Percentiles rank a stretch among this genome's conserved stretches.
phyloP scores from a whole-genome alignment of 2,113 vertebrate genomes.

The Piaya cayana region DNA sequence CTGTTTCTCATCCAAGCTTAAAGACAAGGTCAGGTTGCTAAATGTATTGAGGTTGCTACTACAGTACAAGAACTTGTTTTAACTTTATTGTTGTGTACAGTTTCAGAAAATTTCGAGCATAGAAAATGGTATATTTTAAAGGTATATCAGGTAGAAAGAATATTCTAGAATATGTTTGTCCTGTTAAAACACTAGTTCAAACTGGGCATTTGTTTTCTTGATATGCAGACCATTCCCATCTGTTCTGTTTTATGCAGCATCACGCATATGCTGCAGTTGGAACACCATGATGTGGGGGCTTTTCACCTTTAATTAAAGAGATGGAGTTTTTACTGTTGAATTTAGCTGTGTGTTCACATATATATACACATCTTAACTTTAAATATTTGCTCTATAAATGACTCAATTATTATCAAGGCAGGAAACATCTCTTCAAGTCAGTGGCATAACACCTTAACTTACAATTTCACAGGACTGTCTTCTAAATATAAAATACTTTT shows the following conservation, averaged over 20 bases:
- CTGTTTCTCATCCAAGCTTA: conserved; percentile 20
- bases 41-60: neutral
- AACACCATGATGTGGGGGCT: neutral
- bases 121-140: conserved; percentile 61
- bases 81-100: conserved; percentile 73
- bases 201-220: neutral
- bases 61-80: conserved; percentile 32
- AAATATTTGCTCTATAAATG: neutral
- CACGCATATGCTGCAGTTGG: neutral
- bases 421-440: neutral
- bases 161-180: conserved; percentile 1
- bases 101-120: conserved; percentile 68
- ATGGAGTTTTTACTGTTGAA: neutral
- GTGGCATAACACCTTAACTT: neutral
- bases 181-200: neutral
- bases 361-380: neutral
- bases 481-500: neutral
- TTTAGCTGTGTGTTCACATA: neutral
- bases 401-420: neutral
- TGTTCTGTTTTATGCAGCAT: neutral
- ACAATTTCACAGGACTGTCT: neutral
- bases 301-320: neutral
- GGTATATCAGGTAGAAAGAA: conserved; percentile 32
- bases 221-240: neutral
- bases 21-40: neutral